These are phyloP conservation scores for Vanessa tameamea DNA, from an alignment of 1,140 invertebrate genomes.

Conservation along the genomic window DNA sequence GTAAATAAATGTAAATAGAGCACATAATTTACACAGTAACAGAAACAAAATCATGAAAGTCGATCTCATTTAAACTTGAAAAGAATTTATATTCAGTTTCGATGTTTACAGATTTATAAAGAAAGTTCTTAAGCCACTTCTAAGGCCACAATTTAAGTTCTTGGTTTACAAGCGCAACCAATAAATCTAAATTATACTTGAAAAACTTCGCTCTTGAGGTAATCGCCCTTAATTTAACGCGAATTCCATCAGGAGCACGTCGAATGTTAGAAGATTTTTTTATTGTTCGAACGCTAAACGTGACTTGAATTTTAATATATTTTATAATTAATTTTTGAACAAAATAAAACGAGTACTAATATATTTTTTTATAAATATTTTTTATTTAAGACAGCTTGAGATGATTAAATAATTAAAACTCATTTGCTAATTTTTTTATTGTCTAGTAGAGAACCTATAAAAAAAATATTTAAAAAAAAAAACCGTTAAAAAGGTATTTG, in stretches of 20 bases:
- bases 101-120: slow-evolving; percentile 21
- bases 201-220: slow-evolving; percentile 23
- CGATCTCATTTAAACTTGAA: background rate
- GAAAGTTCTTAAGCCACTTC: slow-evolving; percentile 26
- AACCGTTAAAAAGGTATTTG: too few species aligned
- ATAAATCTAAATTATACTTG: slow-evolving; percentile 34
- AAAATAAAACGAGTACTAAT: background rate
- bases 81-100: slow-evolving; percentile 25
- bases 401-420: too few species aligned
- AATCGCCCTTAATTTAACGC: slow-evolving; percentile 31
- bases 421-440: background rate
- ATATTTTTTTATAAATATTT: background rate
- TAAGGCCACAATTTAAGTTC: slow-evolving; percentile 34
- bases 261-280: slow-evolving; percentile 32
- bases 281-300: slow-evolving; percentile 24
- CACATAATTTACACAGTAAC: background rate
- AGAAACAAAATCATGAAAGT: slow-evolving; percentile 1
- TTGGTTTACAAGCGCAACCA: slow-evolving; percentile 17
- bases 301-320: slow-evolving; percentile 26
- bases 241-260: slow-evolving; percentile 5
- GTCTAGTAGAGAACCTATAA: background rate
- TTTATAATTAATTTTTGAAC: background rate
- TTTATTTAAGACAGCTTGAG: too few species aligned
- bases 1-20: background rate
- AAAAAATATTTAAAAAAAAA: background rate